Evolutionary conservation across 2,113 vertebrate genomes (phyloP).

Genomic region (Ranitomeya variabilis): DNA sequence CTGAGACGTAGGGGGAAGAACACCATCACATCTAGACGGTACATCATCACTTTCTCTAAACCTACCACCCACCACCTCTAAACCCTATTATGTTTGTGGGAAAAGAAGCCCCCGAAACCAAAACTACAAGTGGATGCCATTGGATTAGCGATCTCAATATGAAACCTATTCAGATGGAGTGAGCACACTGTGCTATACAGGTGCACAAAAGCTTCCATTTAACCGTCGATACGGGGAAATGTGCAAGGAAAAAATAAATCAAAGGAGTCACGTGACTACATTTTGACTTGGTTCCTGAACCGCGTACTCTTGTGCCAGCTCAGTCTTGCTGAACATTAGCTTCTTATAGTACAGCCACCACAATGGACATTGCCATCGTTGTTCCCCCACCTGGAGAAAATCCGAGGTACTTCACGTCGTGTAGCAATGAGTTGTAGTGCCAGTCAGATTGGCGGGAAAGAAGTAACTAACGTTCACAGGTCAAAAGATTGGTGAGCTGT

Average conservation of each 20-base stretch:
- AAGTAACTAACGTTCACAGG: background rate
- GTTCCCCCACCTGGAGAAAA: conserved; percentile 1
- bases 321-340: conserved; percentile 23
- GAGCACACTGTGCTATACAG: conserved; percentile 27
- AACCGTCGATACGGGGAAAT: background rate
- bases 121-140: conserved; percentile 4
- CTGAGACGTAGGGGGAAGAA: background rate
- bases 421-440: background rate
- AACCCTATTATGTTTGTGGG: background rate
- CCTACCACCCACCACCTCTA: background rate
- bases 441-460: background rate
- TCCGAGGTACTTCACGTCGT: background rate
- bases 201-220: conserved; percentile 17
- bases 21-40: background rate
- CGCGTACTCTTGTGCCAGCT: background rate
- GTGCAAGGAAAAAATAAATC: background rate
- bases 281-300: background rate
- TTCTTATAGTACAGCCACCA: background rate
- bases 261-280: background rate
- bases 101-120: conserved; percentile 1
- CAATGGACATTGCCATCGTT: background rate
- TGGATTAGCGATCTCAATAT: conserved; percentile 3
- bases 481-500: background rate
- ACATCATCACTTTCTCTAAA: background rate
- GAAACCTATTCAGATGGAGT: conserved; percentile 6